Evolutionary conservation across 2,888 invertebrate genomes (phyloP).

Genomic region (Eristalis tenax): DNA sequence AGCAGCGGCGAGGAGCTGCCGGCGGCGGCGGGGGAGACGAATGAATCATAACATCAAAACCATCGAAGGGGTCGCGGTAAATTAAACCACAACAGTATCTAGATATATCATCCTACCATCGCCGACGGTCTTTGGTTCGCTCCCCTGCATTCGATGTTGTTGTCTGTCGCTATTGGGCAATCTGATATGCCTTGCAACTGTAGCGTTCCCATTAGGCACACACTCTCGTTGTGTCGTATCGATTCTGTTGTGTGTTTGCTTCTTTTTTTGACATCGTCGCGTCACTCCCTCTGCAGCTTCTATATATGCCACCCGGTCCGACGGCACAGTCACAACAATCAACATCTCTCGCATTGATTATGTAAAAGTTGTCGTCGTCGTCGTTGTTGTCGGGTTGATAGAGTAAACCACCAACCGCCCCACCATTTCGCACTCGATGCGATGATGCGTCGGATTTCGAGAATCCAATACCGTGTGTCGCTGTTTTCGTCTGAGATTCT

Average conservation of each 20-base stretch:
- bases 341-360: not conserved
- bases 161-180: constrained; percentile 15
- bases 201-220: not conserved
- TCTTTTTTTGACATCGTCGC: not conserved
- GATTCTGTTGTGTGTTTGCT: constrained; percentile 4
- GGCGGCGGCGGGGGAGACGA: not conserved
- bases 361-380: not conserved
- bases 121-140: constrained; percentile 1
- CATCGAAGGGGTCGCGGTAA: constrained; percentile 39
- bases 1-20: not conserved
- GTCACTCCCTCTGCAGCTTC: not conserved
- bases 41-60: constrained; percentile 36
- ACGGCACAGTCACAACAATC: not conserved
- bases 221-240: constrained; percentile 1
- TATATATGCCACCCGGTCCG: not conserved
- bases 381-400: not conserved
- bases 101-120: constrained; percentile 1
- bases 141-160: constrained; percentile 6
- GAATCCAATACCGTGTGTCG: constrained; percentile 22
- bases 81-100: constrained; percentile 52
- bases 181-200: constrained; percentile 29
- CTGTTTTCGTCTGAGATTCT: not conserved
- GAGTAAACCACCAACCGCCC: not conserved
- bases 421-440: not conserved
- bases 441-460: constrained; percentile 24